Evolutionary conservation across 2,113 vertebrate species (phyloP).

Genomic region (Anhinga rufa): DNA sequence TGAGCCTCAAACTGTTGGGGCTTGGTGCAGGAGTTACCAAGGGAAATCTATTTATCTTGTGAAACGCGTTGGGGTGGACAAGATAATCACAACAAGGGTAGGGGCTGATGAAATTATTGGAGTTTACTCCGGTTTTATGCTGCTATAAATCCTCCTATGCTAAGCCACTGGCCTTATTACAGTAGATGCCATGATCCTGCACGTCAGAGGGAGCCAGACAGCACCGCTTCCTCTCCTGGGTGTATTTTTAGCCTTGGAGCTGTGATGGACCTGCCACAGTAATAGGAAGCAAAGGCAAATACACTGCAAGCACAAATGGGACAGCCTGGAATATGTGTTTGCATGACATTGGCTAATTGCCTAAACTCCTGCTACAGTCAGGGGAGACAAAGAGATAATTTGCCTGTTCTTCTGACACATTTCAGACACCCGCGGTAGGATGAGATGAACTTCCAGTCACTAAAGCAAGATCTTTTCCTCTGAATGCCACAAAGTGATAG

Average conservation of each 20-base stretch:
- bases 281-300: neutral
- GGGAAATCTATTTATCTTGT: neutral
- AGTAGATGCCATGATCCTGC: neutral
- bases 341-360: neutral
- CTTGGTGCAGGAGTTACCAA: neutral
- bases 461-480: neutral
- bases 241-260: neutral
- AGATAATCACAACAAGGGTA: neutral
- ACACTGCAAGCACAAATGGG: neutral
- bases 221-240: neutral
- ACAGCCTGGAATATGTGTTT: neutral
- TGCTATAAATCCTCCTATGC: neutral
- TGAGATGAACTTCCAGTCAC: neutral
- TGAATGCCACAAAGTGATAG: neutral
- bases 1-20: neutral
- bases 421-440: neutral
- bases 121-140: neutral
- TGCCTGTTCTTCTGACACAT: fast-evolving
- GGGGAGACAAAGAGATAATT: neutral
- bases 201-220: neutral
- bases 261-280: neutral
- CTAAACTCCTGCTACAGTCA: neutral
- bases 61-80: neutral
- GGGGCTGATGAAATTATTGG: neutral
- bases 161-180: neutral